Base-by-base conservation (phyloP, 1,140 invertebrate species). In the Oncopodura yosiiana region DNA sequence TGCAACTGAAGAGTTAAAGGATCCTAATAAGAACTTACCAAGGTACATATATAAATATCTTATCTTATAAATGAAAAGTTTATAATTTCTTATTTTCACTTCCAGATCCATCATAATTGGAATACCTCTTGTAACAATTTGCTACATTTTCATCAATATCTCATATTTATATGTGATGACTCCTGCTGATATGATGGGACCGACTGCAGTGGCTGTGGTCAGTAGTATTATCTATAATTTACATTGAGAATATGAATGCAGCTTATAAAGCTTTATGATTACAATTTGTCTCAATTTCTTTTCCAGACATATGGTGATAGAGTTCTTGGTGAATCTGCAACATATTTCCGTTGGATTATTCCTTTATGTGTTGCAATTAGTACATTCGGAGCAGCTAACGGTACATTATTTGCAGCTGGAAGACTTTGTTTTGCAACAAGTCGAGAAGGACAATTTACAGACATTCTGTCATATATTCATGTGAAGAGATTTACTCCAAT, bases 1-100 rank as follows among this genome's bases (percentile, higher is more conserved):
- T 75, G 94, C 98, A 18, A 96, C 95, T 37, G 95, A 99, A 74
- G 95, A 99, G 76, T 88, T 99, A 58, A 91, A 96, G 70, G 92
- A 97, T 71, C 95, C 95, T 39, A 90, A 89, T 69, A 91, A 83
- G 85, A 91, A 76, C 77, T 76, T n/a, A n/a, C n/a, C n/a, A n/a
- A n/a, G n/a, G n/a, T n/a, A n/a, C 3, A 34, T 39, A 12, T 23
- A 42, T 51, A 51, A 23, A 49, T 61, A 32, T 30, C 24, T 36
- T 23, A 18, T 19, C 37, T n/a, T 8, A 45, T 27, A 46, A 45
- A 52, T 49, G 42, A 60, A 19, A 38, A 45, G 21, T 27, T 21
- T 24, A 19, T 48, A 51, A 18, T 27, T 52, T 9, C 16, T 24
- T 3, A 16, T 18, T 49, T 54, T 24, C 24, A 38, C 21, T 48